Evolutionary conservation across 53 echinoderm and acorn worm species (phyloP), one percentile per base, ranked within the genome.

Genomic region (Actinopyga echinites): DNA sequence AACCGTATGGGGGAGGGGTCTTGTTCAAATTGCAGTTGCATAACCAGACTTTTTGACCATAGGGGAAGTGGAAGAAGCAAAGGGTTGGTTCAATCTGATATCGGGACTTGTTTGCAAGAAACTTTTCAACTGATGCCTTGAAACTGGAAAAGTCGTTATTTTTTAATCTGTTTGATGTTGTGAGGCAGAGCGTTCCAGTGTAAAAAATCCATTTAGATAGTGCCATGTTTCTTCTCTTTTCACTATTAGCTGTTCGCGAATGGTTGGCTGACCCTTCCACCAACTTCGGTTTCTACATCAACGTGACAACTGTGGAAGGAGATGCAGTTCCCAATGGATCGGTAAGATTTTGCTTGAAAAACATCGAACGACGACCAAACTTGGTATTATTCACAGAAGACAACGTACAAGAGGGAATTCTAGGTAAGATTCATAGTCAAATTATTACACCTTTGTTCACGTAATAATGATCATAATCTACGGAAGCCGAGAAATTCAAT

Each of bases 361-460:
- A 94, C 53, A 85, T 90, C 30, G 87, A 89, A 64, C 84, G 86
- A 54, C 90, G 91, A 57, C 97, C 97, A 12, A 88, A 89, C 30
- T 86, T 96, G 3, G 92, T 96, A 34, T 37, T 96, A 30, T 96
- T 92, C 58, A 96, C 92, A 2, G 80, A 90, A 38, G 97, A 94
- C 68, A 32, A 13, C 2, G 1, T 17, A 49, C 49, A 49, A 49
- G 17, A 49, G 15, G 17, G 49, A 15, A 15, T 49, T 49, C 0
- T 3, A 49, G 17, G 49, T 49, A 49, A 49, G 49, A 49, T 49
- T 49, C 49, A 6, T 15, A 49, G 49, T 49, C 17, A 49, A 1
- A 15, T 15, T 17, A 49, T 15, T 6, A 49, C 49, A 6, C n/a
- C n/a, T n/a, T n/a, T n/a, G n/a, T n/a, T n/a, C n/a, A n/a, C n/a